phyloP scores from a whole-genome alignment of 2,888 invertebrate species.

The Omphaloscelis lunosa region DNA sequence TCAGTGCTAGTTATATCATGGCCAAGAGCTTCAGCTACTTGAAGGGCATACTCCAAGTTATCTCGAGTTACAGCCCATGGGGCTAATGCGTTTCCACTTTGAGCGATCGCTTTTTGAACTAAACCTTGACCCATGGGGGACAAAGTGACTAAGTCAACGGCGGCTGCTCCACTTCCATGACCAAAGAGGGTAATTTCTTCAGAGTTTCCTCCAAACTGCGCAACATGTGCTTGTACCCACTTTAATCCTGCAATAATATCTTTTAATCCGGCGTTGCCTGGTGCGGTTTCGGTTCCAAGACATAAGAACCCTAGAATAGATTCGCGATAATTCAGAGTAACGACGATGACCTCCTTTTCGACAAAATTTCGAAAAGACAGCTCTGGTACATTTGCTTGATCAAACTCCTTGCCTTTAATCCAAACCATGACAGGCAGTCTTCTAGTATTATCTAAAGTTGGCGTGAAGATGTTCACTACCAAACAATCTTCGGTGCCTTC shows the following conservation, averaged over 20 bases:
- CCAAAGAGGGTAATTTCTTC: constrained; percentile 95
- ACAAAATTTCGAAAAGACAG: constrained; percentile 91
- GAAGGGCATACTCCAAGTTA: constrained; percentile 80
- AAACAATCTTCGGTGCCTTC: constrained; percentile 87
- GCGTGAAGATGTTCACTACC: constrained; percentile 80
- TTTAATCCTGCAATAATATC: constrained; percentile 95
- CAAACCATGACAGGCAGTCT: constrained; percentile 85
- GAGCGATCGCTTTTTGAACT: constrained; percentile 82
- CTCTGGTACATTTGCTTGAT: constrained; percentile 74
- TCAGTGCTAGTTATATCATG: constrained; percentile 76
- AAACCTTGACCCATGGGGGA: constrained; percentile 81
- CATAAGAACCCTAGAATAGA: constrained; percentile 94
- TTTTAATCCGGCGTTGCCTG: constrained; percentile 96
- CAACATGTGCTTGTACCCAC: constrained; percentile 94
- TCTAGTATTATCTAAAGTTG: constrained; percentile 65
- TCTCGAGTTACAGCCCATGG: constrained; percentile 87
- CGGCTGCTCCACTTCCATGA: constrained; percentile 94
- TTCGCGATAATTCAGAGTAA: constrained; percentile 93
- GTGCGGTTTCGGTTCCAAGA: constrained; percentile 90
- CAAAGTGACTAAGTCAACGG: constrained; percentile 84
- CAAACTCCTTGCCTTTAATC: constrained; percentile 85
- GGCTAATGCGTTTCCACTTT: constrained; percentile 85
- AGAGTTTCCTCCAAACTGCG: constrained; percentile 94
- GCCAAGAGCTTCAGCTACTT: constrained; percentile 83
- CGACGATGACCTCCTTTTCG: constrained; percentile 92